phyloP scores from a whole-genome alignment of 64 coral and sea anemone genomes.

The Astreopora myriophthalma region DNA sequence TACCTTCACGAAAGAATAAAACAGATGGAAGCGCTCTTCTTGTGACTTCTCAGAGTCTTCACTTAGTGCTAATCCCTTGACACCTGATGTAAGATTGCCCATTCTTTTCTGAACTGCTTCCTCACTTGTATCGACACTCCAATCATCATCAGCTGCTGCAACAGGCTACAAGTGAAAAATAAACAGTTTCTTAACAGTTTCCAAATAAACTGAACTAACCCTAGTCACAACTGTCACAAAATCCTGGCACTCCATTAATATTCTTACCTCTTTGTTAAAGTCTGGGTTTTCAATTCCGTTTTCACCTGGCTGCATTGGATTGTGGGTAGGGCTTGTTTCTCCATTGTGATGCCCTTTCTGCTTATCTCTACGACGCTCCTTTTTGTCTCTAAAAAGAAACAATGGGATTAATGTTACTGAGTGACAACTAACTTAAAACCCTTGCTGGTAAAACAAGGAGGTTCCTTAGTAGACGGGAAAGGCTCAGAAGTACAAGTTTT shows the following conservation, averaged over 20 bases:
- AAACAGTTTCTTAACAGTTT: not conserved
- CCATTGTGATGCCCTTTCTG: conserved; percentile 88
- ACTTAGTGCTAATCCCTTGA: conserved; percentile 88
- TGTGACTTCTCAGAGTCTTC: conserved; percentile 84
- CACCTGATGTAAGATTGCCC: conserved; percentile 83
- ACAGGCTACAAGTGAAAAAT: not conserved
- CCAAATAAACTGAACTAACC: too few relatives aligned
- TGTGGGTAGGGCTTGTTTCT: conserved; percentile 88
- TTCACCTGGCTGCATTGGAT: conserved; percentile 25
- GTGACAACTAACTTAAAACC: too few relatives aligned
- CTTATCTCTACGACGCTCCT: conserved; percentile 77
- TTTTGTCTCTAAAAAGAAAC: conserved; percentile 74
- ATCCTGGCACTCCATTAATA: not conserved
- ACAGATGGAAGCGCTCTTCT: conserved; percentile 89
- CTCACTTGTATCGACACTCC: conserved; percentile 97
- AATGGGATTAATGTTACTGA: not conserved
- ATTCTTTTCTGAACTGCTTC: conserved; percentile 89
- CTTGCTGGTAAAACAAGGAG: too few relatives aligned
- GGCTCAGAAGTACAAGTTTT: too few relatives aligned
- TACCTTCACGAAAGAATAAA: conserved; percentile 96
- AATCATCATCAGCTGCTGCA: conserved; percentile 86
- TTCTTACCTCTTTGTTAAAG: conserved; percentile 17
- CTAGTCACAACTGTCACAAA: too few relatives aligned
- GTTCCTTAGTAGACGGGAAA: too few relatives aligned
- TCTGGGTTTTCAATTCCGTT: conserved; percentile 73